Conservation (phyloP, 2,113 vertebrate species). For the Chrysochloris asiatica region DNA sequence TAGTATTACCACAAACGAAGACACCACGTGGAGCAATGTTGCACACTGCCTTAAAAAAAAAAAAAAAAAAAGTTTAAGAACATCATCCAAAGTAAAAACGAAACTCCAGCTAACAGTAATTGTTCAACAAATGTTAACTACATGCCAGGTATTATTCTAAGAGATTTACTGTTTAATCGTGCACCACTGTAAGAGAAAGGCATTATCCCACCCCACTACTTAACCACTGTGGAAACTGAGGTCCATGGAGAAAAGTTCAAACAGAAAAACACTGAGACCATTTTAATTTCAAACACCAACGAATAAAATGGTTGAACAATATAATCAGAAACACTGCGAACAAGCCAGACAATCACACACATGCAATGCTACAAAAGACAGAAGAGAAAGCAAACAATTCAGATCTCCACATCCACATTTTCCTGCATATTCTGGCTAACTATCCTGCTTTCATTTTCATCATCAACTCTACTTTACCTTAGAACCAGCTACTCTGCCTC, state of each 20-base stretch:
- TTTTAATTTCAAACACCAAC: constrained; percentile 34
- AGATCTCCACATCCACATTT: not conserved
- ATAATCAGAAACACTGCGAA: not conserved
- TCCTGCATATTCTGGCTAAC: not conserved
- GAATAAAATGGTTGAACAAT: not conserved
- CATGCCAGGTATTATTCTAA: not conserved
- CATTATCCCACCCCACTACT: not conserved
- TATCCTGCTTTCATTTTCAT: not conserved
- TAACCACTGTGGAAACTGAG: not conserved
- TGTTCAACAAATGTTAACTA: not conserved
- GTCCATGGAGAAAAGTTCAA: not conserved
- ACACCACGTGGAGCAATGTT: constrained; percentile 96
- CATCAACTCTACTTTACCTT: not conserved
- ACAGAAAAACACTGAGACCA: constrained; percentile 15
- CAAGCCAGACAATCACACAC: not conserved
- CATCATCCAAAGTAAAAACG: not conserved
- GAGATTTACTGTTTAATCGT: not conserved
- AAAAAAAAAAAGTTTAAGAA: constrained; percentile 51
- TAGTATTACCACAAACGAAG: constrained; percentile 98
- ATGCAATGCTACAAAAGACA: not conserved
- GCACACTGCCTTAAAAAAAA: constrained; percentile 90
- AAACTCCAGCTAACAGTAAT: not conserved
- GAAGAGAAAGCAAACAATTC: constrained; percentile 2
- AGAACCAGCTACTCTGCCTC: not conserved
- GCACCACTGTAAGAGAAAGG: not conserved